A percentile compares a stretch with the other conserved stretches of the same genome.
Conservation (phyloP, 2,797 vertebrate genomes). For the Sebastes diploproa region DNA sequence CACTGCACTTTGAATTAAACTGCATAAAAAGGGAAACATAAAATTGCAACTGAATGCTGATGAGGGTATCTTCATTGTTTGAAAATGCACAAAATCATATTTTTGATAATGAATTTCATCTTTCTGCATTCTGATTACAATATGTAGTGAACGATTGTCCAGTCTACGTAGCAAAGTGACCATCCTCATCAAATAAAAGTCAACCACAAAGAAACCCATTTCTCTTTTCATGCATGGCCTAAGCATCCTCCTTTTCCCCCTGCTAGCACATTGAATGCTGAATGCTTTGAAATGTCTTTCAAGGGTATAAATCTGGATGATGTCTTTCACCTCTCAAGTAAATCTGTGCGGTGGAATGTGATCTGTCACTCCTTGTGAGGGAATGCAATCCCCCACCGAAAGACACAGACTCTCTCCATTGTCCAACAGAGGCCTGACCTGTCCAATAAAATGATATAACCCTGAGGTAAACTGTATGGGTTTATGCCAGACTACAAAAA, state of each 20-base stretch:
- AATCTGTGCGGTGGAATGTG: constrained; percentile 59
- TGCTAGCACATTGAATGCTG: neutral
- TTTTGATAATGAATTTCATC: neutral
- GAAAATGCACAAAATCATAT: neutral
- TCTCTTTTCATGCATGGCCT: neutral
- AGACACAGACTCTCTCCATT: constrained; percentile 7
- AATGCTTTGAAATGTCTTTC: constrained; percentile 26
- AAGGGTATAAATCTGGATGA: constrained; percentile 44
- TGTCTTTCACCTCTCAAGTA: constrained; percentile 43
- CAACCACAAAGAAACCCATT: neutral
- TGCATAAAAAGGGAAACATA: neutral
- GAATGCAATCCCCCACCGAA: constrained; percentile 16
- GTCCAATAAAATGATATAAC: constrained; percentile 33
- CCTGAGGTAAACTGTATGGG: constrained; percentile 11
- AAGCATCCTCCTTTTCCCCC: neutral
- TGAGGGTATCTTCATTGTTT: neutral
- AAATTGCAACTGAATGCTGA: neutral
- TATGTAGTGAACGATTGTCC: neutral
- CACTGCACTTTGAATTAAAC: neutral
- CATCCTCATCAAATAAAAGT: constrained; percentile 19
- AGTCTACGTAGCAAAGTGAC: neutral
- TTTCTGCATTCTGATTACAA: neutral
- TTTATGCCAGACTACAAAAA: constrained; percentile 10
- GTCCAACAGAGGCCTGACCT: constrained; percentile 6
- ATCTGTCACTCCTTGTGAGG: constrained; percentile 32